Evolutionary conservation across 2,113 vertebrate genomes (phyloP), one percentile per base, ranked within the genome.

Genomic region (Ifrita kowaldi): DNA sequence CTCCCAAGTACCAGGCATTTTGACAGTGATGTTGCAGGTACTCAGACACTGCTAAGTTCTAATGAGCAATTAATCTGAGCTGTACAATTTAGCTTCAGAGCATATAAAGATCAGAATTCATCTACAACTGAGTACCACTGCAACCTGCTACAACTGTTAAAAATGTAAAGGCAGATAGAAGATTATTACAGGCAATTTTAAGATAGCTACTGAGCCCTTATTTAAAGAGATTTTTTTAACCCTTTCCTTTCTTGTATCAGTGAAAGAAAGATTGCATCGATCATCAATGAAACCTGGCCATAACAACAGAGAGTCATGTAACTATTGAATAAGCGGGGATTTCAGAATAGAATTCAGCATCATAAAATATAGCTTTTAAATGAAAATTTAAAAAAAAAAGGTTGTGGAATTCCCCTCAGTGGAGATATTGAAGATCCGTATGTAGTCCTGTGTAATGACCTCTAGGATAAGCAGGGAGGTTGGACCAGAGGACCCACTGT

Each of bases 381-480:
- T 19, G 4, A 75, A 89, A 70, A 57, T 46, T 65, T 63, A 6
- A 52, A 10, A 7, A 27, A 27, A 28, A 41, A 28, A 41, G 23
- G 1, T 39, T n/a, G 17, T 14, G 9, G 33, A 59, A n/a, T 46
- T 2, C 1, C 13, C 11, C 28, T n/a, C 37, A 24, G 13, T n/a
- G n/a, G 52, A 23, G 16, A 9, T 65, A 24, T 39, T 52, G 27
- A 67, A 59, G 33, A 30, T n/a, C 46, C 52, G 23, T 9, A 46
- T 26, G 15, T 19, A 52, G 17, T 59, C 19, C 52, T 52, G 37
- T 4, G 1, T 28, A 27, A 65, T 0, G 0, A 16, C 59, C 52
- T 67, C 21, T 30, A 44, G 52, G 52, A 44, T 59, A 7, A 44
- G 44, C 15, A 28, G 37, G 18, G 8, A 50, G 33, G 32, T 20